Conservation (phyloP, 2,888 invertebrate genomes). For the Tipula vernalis region DNA sequence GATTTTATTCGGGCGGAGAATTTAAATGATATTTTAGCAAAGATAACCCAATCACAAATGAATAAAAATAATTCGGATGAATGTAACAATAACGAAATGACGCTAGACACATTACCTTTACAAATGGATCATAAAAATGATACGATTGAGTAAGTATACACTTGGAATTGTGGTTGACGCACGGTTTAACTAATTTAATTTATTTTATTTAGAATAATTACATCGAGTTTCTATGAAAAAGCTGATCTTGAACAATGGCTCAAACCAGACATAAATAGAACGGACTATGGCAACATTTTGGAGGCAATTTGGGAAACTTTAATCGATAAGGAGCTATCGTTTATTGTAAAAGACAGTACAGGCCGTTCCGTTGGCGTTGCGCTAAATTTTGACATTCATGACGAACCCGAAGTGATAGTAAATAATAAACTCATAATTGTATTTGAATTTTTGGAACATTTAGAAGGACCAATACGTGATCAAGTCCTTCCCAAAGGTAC, state of each 20-base stretch:
- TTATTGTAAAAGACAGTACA: slow-evolving; percentile 47
- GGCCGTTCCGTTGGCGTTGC: slow-evolving; percentile 52
- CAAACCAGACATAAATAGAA: slow-evolving; percentile 49
- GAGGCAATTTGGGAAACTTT: slow-evolving; percentile 55
- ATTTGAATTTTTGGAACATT: slow-evolving; percentile 63
- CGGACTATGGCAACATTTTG: slow-evolving; percentile 58
- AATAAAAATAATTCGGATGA: slow-evolving; percentile 38
- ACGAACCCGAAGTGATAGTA: slow-evolving; percentile 62
- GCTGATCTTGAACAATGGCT: slow-evolving; percentile 75
- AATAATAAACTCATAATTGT: slow-evolving; percentile 54
- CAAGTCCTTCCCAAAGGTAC: slow-evolving; percentile 43
- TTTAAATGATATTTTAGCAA: slow-evolving; percentile 53
- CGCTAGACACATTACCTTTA: slow-evolving; percentile 28
- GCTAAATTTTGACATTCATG: slow-evolving; percentile 67
- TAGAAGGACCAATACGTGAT: slow-evolving; percentile 62
- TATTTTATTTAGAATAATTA: slow-evolving; percentile 51
- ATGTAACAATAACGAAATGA: slow-evolving; percentile 22
- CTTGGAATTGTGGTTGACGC: neutral
- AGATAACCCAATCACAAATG: slow-evolving; percentile 34
- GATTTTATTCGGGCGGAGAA: slow-evolving; percentile 65
- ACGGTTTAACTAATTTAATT: neutral
- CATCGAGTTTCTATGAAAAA: slow-evolving; percentile 73
- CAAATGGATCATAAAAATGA: slow-evolving; percentile 45
- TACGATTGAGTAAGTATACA: slow-evolving; percentile 52
- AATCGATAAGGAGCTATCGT: slow-evolving; percentile 58